Conservation (phyloP, 2,797 vertebrate genomes). For the Masticophis lateralis region DNA sequence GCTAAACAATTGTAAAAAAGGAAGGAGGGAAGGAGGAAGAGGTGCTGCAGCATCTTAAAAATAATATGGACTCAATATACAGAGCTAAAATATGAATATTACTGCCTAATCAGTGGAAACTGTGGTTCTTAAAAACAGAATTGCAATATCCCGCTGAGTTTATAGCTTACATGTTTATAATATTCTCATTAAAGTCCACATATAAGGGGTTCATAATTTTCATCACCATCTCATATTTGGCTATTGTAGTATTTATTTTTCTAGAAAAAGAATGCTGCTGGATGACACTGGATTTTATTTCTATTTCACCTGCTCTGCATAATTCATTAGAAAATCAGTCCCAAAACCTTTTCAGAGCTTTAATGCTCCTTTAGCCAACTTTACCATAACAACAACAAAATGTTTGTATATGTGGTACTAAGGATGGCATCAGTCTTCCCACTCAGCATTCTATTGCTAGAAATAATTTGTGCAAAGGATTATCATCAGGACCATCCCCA, state of each 20-base stretch:
- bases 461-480: neutral
- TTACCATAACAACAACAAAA: neutral
- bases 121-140: neutral
- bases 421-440: neutral
- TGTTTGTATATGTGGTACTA: neutral
- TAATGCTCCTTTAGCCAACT: neutral
- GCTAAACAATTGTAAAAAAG: conserved; percentile 5
- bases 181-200: neutral
- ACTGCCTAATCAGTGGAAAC: neutral
- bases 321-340: neutral
- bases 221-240: neutral
- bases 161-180: neutral
- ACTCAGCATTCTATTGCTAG: neutral
- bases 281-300: neutral
- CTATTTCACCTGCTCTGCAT: neutral
- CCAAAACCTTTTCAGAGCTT: neutral
- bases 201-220: conserved; percentile 2
- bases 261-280: conserved; percentile 13
- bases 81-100: conserved; percentile 4
- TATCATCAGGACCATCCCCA: neutral
- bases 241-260: conserved; percentile 24
- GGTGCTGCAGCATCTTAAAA: neutral
- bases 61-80: neutral
- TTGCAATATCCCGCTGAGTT: neutral
- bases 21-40: neutral